Evolutionary conservation across 2,888 invertebrate genomes (phyloP).

Genomic region (Brassicogethes aeneus): DNA sequence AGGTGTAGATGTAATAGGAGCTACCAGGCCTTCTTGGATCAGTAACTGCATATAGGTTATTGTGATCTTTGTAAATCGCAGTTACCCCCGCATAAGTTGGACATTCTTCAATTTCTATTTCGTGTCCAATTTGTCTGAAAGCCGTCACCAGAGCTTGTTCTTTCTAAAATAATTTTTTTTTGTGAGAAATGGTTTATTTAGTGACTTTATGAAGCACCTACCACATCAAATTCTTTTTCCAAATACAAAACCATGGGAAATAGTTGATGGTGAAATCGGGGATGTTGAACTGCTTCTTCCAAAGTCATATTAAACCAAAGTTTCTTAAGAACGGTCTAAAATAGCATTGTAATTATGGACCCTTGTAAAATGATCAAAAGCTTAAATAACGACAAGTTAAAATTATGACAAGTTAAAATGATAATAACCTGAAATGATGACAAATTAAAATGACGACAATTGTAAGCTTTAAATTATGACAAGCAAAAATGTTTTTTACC

Average conservation of each 20-base stretch:
- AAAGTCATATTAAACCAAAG: constrained; percentile 49
- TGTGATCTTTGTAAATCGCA: not conserved
- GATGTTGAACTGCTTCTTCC: constrained; percentile 44
- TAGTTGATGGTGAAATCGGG: constrained; percentile 55
- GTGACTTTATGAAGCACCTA: not conserved
- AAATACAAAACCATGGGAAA: constrained; percentile 41
- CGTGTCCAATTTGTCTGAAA: not conserved
- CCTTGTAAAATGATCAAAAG: too few species aligned
- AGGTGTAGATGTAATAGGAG: not conserved
- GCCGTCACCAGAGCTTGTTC: not conserved
- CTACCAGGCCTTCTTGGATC: not conserved
- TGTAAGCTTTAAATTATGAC: too few species aligned
- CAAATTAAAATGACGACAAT: too few species aligned
- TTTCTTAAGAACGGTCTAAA: constrained; percentile 44
- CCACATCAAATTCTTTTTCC: not conserved
- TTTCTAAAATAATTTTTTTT: not conserved
- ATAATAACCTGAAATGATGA: too few species aligned
- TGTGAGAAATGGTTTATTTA: not conserved
- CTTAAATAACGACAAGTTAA: too few species aligned
- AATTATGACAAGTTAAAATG: too few species aligned
- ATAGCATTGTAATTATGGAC: too few species aligned
- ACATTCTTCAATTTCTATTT: not conserved
- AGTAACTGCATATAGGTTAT: not conserved
- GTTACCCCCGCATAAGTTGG: not conserved
- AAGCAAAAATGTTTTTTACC: not conserved